These are phyloP conservation scores for Bos taurus DNA, from an alignment of 2,113 vertebrate genomes.

Conservation along the genomic window DNA sequence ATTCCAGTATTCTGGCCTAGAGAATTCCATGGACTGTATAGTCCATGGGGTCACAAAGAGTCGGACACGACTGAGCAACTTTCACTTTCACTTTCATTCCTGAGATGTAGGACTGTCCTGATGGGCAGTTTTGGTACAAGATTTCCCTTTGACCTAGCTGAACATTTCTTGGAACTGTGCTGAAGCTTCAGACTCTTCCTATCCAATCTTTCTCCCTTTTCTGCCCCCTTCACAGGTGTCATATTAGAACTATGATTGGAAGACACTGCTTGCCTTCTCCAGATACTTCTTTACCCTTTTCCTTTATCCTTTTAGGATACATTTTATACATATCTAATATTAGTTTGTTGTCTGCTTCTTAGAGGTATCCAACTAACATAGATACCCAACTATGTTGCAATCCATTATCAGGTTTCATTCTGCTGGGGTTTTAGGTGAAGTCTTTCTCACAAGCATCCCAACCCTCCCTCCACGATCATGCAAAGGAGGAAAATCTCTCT, in stretches of 20 bases:
- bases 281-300: not conserved
- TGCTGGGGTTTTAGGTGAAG: not conserved
- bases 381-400: not conserved
- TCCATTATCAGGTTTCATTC: not conserved
- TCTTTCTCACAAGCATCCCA: not conserved
- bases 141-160: not conserved
- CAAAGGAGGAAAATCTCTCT: not conserved
- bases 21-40: not conserved
- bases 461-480: not conserved
- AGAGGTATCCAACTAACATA: not conserved
- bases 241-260: not conserved
- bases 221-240: not conserved
- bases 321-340: not conserved
- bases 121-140: not conserved
- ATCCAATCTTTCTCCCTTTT: not conserved
- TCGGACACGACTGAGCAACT: rapidly evolving
- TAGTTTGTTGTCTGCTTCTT: not conserved
- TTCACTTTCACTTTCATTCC: not conserved
- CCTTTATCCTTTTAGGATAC: not conserved
- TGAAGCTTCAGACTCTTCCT: not conserved
- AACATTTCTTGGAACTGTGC: not conserved
- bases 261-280: not conserved
- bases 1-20: not conserved
- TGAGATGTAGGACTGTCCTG: not conserved
- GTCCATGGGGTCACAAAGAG: not conserved